phyloP scores from a whole-genome alignment of 2,797 vertebrate genomes.

The Takifugu ocellatus region DNA sequence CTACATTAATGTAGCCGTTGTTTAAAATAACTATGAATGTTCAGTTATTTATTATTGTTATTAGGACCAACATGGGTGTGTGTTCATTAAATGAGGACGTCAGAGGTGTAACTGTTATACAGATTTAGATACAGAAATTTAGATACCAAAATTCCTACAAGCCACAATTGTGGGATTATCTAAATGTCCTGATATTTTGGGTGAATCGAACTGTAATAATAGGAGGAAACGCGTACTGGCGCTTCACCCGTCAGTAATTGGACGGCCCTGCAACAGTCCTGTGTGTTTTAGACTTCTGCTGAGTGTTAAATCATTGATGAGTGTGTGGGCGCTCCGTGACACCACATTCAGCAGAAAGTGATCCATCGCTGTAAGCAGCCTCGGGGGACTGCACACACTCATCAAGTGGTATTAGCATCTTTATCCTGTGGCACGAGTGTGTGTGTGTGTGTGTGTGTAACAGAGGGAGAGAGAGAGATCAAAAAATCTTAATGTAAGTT shows the following conservation, averaged over 20 bases:
- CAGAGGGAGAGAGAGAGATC: too few relatives aligned
- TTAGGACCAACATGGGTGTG: too few relatives aligned
- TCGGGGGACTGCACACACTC: constrained; percentile 63
- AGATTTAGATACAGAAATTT: too few relatives aligned
- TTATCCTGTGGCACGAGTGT: constrained; percentile 29
- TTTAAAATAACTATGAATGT: too few relatives aligned
- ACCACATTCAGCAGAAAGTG: constrained; percentile 64
- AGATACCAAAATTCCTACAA: too few relatives aligned
- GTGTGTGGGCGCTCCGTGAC: constrained; percentile 45
- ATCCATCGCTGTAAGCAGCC: constrained; percentile 64
- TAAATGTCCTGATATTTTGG: too few relatives aligned
- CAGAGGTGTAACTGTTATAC: too few relatives aligned
- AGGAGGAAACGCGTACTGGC: constrained; percentile 16
- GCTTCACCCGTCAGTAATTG: constrained; percentile 30
- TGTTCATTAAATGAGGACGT: too few relatives aligned
- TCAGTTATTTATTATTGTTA: too few relatives aligned
- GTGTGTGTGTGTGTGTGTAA: constrained; percentile 1
- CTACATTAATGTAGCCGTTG: too few relatives aligned
- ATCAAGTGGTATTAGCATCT: constrained; percentile 68
- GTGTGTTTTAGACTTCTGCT: constrained; percentile 50
- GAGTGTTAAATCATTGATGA: constrained; percentile 64
- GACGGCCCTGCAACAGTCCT: constrained; percentile 31
- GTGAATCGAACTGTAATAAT: constrained; percentile 16
- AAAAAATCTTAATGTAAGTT: too few relatives aligned
- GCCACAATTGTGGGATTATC: too few relatives aligned